Conservation (phyloP, 1,140 invertebrate species). For the Pogonognathellus flavescens region DNA sequence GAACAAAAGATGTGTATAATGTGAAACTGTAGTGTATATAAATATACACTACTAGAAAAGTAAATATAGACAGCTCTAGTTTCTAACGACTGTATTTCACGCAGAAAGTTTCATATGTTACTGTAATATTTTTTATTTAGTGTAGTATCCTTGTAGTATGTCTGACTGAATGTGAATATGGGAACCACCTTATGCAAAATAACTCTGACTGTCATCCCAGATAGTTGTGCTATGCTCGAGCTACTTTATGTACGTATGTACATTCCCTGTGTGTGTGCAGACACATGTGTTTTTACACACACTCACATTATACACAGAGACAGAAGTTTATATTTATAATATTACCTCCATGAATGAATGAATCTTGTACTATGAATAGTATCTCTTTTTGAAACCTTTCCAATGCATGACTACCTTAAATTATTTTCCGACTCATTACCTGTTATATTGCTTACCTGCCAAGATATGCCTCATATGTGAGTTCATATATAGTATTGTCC, state of each 20-base stretch:
- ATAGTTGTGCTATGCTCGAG: background rate
- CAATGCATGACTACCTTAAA: slow-evolving; percentile 36
- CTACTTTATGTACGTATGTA: background rate
- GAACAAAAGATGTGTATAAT: background rate
- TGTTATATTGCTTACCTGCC: slow-evolving; percentile 31
- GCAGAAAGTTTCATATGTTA: slow-evolving; percentile 22
- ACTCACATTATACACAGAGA: background rate
- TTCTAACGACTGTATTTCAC: background rate
- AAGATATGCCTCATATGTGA: slow-evolving; percentile 14
- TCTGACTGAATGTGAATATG: background rate
- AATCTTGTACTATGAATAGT: background rate
- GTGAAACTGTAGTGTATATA: background rate
- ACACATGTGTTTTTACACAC: background rate
- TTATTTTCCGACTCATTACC: slow-evolving; percentile 42
- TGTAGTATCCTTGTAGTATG: background rate
- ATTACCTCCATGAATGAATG: background rate
- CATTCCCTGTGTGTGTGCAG: background rate
- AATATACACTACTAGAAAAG: background rate
- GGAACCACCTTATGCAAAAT: background rate
- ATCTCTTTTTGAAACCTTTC: slow-evolving; percentile 42
- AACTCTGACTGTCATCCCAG: background rate
- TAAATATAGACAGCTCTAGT: background rate
- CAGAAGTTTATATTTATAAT: background rate
- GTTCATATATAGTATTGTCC: background rate
- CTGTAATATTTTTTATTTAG: slow-evolving; percentile 4